Evolutionary conservation across 2,888 invertebrate genomes (phyloP).

Genomic region (Synergus itoensis): DNA sequence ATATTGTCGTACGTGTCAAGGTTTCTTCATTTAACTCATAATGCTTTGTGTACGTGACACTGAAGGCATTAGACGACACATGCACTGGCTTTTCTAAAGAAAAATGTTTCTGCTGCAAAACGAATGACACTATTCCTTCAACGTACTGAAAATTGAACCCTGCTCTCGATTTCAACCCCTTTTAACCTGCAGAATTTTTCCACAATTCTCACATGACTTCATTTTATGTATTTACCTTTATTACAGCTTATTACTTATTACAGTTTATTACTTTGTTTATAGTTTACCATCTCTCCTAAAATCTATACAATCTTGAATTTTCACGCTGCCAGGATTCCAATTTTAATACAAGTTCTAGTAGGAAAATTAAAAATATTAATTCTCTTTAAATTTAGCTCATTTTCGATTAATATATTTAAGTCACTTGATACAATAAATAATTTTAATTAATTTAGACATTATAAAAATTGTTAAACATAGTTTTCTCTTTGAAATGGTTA

Average conservation of each 20-base stretch:
- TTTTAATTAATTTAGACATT: too few species aligned
- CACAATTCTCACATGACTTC: too few species aligned
- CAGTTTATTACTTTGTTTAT: too few species aligned
- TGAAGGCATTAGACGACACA: background rate
- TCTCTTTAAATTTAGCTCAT: too few species aligned
- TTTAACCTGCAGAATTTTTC: background rate
- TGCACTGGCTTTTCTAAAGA: background rate
- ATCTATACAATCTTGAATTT: too few species aligned
- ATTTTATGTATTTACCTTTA: background rate
- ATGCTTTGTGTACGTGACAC: conserved; percentile 12
- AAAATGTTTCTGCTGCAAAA: conserved; percentile 16
- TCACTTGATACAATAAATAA: too few species aligned
- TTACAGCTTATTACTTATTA: too few species aligned
- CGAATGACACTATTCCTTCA: conserved; percentile 24
- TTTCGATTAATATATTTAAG: too few species aligned
- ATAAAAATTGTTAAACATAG: background rate
- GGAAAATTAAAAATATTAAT: too few species aligned
- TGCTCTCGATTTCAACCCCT: conserved; percentile 7
- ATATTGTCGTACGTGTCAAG: conserved; percentile 16
- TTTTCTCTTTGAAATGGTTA: background rate
- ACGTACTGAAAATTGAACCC: background rate
- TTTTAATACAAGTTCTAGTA: too few species aligned
- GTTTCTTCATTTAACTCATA: conserved; percentile 19
- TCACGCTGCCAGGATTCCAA: too few species aligned
- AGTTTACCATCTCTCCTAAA: too few species aligned